These are phyloP conservation scores for Psettodes erumei DNA, from an alignment of 2,113 vertebrate genomes.

Conservation along the genomic window DNA sequence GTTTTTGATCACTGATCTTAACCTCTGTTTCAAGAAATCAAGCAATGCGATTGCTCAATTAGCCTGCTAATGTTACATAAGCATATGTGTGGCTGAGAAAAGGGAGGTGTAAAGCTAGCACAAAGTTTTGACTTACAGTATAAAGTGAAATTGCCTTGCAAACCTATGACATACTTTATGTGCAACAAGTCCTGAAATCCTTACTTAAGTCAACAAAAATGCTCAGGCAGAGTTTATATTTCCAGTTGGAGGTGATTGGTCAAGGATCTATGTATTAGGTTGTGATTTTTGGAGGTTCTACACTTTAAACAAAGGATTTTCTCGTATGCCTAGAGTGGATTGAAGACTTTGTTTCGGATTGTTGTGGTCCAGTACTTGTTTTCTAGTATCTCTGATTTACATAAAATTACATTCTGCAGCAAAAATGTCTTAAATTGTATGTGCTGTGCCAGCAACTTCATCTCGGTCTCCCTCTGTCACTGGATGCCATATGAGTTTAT, in stretches of 20 bases:
- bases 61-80: constrained; percentile 11
- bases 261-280: background rate
- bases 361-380: background rate
- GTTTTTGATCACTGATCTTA: background rate
- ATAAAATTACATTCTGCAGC: constrained; percentile 7
- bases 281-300: constrained; percentile 7
- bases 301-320: constrained; percentile 22
- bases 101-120: constrained; percentile 12
- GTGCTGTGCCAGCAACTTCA: background rate
- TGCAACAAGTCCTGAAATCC: constrained; percentile 10
- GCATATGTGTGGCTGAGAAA: constrained; percentile 9
- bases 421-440: background rate
- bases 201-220: constrained; percentile 5
- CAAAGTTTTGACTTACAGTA: constrained; percentile 2
- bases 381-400: constrained; percentile 10
- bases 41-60: background rate
- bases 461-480: background rate
- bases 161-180: background rate
- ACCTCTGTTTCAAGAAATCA: background rate
- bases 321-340: constrained; percentile 3
- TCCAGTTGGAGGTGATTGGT: constrained; percentile 4
- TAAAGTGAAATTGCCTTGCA: constrained; percentile 13
- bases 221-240: constrained; percentile 5
- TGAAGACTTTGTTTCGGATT: background rate
- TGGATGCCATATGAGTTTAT: background rate